phyloP scores from a whole-genome alignment of 1,140 invertebrate species.

The Tribolium castaneum region DNA sequence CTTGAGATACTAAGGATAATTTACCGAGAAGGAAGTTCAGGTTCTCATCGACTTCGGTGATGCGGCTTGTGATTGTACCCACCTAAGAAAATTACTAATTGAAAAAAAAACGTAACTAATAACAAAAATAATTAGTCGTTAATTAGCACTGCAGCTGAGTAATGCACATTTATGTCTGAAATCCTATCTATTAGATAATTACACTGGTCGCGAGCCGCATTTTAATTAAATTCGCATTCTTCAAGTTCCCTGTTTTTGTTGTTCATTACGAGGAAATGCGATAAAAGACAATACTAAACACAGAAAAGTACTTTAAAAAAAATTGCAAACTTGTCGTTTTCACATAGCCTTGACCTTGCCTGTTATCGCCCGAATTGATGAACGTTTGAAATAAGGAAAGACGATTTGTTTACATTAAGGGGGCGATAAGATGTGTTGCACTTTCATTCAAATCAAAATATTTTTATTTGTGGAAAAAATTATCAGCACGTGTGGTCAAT shows the following conservation, averaged over 20 bases:
- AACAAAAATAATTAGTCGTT: neutral
- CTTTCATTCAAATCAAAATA: neutral
- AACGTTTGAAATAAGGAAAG: neutral
- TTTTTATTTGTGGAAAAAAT: neutral
- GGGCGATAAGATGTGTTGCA: neutral
- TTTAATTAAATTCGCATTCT: neutral
- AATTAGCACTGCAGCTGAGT: neutral
- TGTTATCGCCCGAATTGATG: neutral
- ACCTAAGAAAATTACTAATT: constrained; percentile 66
- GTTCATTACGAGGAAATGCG: neutral
- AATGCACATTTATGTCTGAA: too few relatives aligned
- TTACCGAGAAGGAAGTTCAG: constrained; percentile 86
- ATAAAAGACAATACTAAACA: neutral
- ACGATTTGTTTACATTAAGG: neutral
- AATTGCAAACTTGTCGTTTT: neutral
- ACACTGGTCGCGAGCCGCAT: neutral
- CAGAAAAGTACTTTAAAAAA: neutral
- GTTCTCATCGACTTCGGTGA: constrained; percentile 85
- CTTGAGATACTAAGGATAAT: constrained; percentile 83
- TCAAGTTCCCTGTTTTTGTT: neutral
- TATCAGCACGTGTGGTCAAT: neutral
- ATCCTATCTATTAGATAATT: neutral
- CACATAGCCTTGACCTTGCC: neutral
- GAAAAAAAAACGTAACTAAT: neutral
- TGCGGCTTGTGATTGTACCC: constrained; percentile 79